Evolutionary conservation across 2,888 invertebrate genomes (phyloP).

Genomic region (Cordilura impudica): DNA sequence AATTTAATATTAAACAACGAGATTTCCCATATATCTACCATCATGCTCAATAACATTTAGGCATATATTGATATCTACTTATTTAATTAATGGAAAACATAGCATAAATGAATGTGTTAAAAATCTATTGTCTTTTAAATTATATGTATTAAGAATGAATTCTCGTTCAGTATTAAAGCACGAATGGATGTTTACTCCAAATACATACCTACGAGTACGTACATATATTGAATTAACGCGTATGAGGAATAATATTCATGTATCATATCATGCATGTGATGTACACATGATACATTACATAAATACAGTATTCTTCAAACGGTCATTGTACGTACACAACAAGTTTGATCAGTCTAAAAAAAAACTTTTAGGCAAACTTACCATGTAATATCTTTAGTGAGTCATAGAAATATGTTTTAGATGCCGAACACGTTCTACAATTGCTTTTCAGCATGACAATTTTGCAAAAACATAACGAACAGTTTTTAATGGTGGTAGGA

Average conservation of each 20-base stretch:
- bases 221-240: background rate
- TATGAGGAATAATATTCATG: constrained; percentile 40
- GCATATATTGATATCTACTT: background rate
- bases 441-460: constrained; percentile 40
- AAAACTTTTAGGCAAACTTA: background rate
- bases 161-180: constrained; percentile 13
- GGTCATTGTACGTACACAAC: background rate
- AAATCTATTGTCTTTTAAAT: constrained; percentile 32
- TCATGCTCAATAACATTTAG: background rate
- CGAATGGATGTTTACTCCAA: background rate
- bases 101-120: background rate
- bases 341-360: background rate
- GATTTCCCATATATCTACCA: background rate
- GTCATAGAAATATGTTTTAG: constrained; percentile 13
- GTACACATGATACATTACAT: constrained; percentile 32
- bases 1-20: background rate
- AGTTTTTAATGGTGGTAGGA: background rate
- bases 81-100: constrained; percentile 15
- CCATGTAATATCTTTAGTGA: background rate
- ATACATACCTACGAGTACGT: background rate
- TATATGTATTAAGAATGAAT: constrained; percentile 9
- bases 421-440: constrained; percentile 58
- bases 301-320: background rate
- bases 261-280: constrained; percentile 1
- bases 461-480: constrained; percentile 1